Conservation (phyloP, 2,113 vertebrate genomes). For the Lepidothrix coronata region DNA sequence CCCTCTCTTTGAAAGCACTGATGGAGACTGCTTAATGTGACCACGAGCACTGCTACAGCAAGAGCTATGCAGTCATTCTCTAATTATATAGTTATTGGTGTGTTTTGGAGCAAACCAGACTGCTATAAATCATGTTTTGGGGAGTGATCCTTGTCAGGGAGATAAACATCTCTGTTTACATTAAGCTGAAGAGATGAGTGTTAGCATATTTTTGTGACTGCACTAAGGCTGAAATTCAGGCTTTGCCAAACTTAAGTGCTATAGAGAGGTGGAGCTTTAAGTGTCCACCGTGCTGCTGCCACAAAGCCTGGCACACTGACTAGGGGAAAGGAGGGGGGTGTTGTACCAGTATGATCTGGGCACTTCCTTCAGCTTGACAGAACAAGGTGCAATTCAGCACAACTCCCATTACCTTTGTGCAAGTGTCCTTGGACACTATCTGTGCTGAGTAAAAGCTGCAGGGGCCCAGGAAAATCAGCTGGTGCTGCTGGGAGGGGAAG, state of each 20-base stretch:
- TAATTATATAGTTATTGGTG: neutral
- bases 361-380: neutral
- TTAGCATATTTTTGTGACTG: neutral
- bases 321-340: no score
- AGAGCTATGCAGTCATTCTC: neutral
- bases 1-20: neutral
- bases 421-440: neutral
- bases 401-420: neutral
- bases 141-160: neutral
- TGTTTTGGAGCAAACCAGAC: neutral
- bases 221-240: neutral
- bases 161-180: neutral
- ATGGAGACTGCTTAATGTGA: neutral
- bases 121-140: neutral
- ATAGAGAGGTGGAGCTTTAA: neutral
- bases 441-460: neutral
- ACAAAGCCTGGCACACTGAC: rapidly evolving
- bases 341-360: neutral
- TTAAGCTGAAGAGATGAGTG: neutral
- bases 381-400: neutral
- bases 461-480: neutral
- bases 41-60: neutral
- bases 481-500: neutral
- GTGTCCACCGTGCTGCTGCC: neutral
- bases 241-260: neutral